phyloP scores from a whole-genome alignment of 2,888 invertebrate genomes.

The Trichopria drosophilae region DNA sequence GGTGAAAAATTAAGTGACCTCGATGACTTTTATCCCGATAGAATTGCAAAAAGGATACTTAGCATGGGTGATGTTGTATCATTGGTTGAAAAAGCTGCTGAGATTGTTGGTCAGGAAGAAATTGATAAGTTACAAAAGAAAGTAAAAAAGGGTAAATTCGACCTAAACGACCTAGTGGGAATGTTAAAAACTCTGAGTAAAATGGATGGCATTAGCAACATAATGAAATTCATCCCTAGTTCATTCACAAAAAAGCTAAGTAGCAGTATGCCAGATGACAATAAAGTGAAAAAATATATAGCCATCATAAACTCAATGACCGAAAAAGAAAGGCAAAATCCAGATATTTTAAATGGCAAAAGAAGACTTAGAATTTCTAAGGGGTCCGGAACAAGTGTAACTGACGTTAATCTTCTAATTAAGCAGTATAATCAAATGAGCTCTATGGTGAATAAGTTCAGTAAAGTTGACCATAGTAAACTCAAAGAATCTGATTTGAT shows the following conservation, averaged over 20 bases:
- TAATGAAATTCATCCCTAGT: slow-evolving; percentile 24
- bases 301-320: slow-evolving; percentile 24
- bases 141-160: slow-evolving; percentile 21
- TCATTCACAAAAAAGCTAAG: slow-evolving; percentile 22
- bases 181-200: slow-evolving; percentile 18
- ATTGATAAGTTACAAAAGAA: slow-evolving; percentile 18
- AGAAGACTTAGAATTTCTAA: slow-evolving; percentile 18
- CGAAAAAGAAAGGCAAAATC: slow-evolving; percentile 19
- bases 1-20: slow-evolving; percentile 24
- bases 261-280: slow-evolving; percentile 20
- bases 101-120: slow-evolving; percentile 23
- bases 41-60: slow-evolving; percentile 21
- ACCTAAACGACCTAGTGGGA: slow-evolving; percentile 22
- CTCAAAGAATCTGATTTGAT: slow-evolving; percentile 18
- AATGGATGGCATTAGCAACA: slow-evolving; percentile 23
- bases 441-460: slow-evolving; percentile 18
- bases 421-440: slow-evolving; percentile 18
- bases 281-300: slow-evolving; percentile 21
- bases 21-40: slow-evolving; percentile 23
- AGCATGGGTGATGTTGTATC: slow-evolving; percentile 25
- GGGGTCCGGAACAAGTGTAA: slow-evolving; percentile 18
- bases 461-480: slow-evolving; percentile 19
- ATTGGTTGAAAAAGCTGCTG: slow-evolving; percentile 23
- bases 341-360: slow-evolving; percentile 18
- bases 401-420: slow-evolving; percentile 16